Conservation (phyloP, 2,113 vertebrate genomes). For the Circaetus gallicus region DNA sequence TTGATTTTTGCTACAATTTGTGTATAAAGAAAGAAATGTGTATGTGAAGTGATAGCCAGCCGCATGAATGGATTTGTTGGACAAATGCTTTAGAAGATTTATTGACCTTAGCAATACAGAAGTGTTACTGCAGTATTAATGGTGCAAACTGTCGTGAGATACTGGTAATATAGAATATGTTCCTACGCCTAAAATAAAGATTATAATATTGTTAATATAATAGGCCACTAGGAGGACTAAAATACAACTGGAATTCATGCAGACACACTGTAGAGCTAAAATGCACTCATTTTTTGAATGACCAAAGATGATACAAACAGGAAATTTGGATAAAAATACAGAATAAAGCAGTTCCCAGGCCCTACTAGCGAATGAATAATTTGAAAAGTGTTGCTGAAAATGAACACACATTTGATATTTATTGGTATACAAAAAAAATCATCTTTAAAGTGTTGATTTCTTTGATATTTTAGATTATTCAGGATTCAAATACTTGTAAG, state of each 20-base stretch:
- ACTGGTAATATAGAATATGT: not conserved
- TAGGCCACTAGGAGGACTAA: slow-evolving; percentile 67
- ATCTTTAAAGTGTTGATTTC: not conserved
- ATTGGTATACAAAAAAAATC: not conserved
- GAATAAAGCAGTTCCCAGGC: slow-evolving; percentile 18
- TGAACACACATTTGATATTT: not conserved
- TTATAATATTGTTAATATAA: slow-evolving; percentile 5
- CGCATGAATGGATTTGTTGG: not conserved
- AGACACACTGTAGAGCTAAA: not conserved
- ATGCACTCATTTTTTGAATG: not conserved
- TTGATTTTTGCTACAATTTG: not conserved
- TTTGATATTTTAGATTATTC: not conserved
- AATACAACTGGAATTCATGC: slow-evolving; percentile 52
- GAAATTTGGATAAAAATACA: slow-evolving; percentile 35
- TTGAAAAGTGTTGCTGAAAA: not conserved
- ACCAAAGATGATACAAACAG: not conserved
- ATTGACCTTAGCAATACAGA: not conserved
- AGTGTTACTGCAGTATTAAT: not conserved
- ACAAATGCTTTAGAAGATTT: not conserved
- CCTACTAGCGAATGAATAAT: not conserved
- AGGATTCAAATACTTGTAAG: not conserved
- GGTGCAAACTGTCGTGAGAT: not conserved
- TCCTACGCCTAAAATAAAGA: not conserved
- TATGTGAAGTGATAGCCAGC: not conserved
- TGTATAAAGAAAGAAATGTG: not conserved